A percentile compares a stretch with the other conserved stretches of the same genome.
phyloP scores from a whole-genome alignment of 2,113 vertebrate genomes.

The Brachyistius frenatus region DNA sequence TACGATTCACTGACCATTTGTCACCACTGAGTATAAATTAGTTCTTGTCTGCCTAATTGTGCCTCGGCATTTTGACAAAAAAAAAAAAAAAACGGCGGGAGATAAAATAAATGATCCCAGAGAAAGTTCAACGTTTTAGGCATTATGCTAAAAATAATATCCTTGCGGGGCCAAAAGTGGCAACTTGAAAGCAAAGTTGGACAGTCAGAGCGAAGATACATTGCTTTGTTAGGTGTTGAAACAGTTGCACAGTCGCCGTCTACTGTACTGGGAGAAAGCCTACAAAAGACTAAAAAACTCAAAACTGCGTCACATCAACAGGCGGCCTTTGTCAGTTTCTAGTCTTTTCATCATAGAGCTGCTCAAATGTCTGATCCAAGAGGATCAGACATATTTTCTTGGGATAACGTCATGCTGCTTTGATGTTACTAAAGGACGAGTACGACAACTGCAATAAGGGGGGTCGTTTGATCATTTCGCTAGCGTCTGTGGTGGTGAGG shows the following conservation, averaged over 20 bases:
- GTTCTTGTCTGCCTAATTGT: slow-evolving; percentile 79
- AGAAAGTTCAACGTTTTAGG: slow-evolving; percentile 64
- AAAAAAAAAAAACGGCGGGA: slow-evolving; percentile 11
- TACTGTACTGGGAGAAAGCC: slow-evolving; percentile 15
- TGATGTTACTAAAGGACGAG: slow-evolving; percentile 65
- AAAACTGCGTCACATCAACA: slow-evolving; percentile 50
- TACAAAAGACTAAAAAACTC: slow-evolving; percentile 39
- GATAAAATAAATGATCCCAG: slow-evolving; percentile 73
- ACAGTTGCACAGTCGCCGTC: neutral
- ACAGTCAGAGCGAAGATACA: slow-evolving; percentile 7
- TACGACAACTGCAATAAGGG: slow-evolving; percentile 1
- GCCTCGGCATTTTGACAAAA: slow-evolving; percentile 62
- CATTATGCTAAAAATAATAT: slow-evolving; percentile 52
- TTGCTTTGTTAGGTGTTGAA: slow-evolving; percentile 36
- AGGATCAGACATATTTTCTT: slow-evolving; percentile 65
- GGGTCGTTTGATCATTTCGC: slow-evolving; percentile 9
- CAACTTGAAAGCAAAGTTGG: slow-evolving; percentile 58
- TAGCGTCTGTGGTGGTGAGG: neutral
- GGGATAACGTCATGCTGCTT: slow-evolving; percentile 62
- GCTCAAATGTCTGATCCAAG: slow-evolving; percentile 60
- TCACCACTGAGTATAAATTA: slow-evolving; percentile 83
- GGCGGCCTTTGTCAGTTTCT: slow-evolving; percentile 57
- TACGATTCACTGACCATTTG: slow-evolving; percentile 84
- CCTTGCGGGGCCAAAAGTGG: slow-evolving; percentile 6
- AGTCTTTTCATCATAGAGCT: slow-evolving; percentile 71